These are phyloP conservation scores for Sinocyclocheilus rhinocerous DNA, from an alignment of 2,113 vertebrate genomes.

Conservation along the genomic window DNA sequence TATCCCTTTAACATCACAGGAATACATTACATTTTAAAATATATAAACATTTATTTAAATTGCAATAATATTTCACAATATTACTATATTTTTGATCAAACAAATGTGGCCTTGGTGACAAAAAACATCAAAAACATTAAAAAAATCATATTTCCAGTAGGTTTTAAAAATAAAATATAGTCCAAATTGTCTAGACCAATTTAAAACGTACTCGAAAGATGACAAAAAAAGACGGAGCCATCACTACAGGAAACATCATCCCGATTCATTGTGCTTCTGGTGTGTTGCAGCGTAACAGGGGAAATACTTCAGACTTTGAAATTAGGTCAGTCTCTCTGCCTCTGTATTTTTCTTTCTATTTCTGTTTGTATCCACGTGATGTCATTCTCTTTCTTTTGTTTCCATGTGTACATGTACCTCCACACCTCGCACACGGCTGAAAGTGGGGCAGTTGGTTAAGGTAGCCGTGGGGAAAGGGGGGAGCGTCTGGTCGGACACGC, in stretches of 20 bases:
- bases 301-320: conserved; percentile 41
- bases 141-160: not conserved
- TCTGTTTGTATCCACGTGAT: conserved; percentile 3
- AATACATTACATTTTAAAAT: not conserved
- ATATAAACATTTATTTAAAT: not conserved
- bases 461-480: conserved; percentile 65
- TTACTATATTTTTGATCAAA: not conserved
- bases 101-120: not conserved
- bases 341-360: conserved; percentile 44
- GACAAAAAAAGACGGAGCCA: not conserved
- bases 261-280: not conserved
- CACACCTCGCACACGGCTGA: conserved; percentile 23
- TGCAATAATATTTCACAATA: not conserved
- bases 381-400: conserved; percentile 10
- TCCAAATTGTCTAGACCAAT: not conserved
- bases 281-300: conserved; percentile 17
- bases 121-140: not conserved
- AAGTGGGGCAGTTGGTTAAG: conserved; percentile 70
- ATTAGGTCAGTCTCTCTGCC: conserved; percentile 40
- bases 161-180: not conserved
- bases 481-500: conserved; percentile 65
- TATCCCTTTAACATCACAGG: no score
- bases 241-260: not conserved
- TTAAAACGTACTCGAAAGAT: not conserved
- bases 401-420: conserved; percentile 17